Percentiles rank a stretch among this genome's conserved stretches.
phyloP scores from a whole-genome alignment of 2,113 vertebrate genomes.

The Solenodon paradoxus region DNA sequence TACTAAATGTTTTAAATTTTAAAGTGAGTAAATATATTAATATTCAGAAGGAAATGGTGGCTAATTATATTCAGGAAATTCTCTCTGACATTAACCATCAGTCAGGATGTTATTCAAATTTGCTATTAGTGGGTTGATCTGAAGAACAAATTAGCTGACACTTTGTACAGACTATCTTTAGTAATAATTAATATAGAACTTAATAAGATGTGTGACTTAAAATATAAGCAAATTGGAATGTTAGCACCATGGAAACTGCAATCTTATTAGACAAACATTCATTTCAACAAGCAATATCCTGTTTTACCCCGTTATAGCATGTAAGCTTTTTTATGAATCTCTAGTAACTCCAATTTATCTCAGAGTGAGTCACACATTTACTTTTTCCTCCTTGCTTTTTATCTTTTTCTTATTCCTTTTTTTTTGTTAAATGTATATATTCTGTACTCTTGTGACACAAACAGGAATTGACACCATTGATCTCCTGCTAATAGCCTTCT shows the following conservation, averaged over 20 bases:
- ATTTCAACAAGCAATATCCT: neutral
- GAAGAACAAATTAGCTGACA: conserved; percentile 11
- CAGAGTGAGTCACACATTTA: neutral
- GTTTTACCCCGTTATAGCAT: neutral
- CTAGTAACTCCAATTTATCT: neutral
- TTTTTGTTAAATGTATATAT: conserved; percentile 62
- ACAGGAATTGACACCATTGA: conserved; percentile 61
- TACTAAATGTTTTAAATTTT: neutral
- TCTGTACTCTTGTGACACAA: conserved; percentile 62
- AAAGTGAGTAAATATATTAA: conserved; percentile 27
- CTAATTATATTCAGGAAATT: neutral
- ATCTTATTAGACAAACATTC: neutral
- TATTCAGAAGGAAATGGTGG: neutral
- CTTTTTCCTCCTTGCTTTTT: neutral
- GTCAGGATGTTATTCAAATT: neutral
- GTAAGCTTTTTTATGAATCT: neutral
- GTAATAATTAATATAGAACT: conserved; percentile 45
- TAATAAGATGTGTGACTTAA: conserved; percentile 41
- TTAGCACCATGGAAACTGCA: neutral
- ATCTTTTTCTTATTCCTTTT: neutral
- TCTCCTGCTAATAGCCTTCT: conserved; percentile 58
- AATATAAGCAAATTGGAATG: conserved; percentile 29
- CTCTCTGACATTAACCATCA: conserved; percentile 21
- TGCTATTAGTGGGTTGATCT: neutral
- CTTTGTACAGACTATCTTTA: conserved; percentile 23